These are phyloP conservation scores for Tetheella fluctuosa DNA, from an alignment of 2,888 invertebrate genomes.

Conservation along the genomic window DNA sequence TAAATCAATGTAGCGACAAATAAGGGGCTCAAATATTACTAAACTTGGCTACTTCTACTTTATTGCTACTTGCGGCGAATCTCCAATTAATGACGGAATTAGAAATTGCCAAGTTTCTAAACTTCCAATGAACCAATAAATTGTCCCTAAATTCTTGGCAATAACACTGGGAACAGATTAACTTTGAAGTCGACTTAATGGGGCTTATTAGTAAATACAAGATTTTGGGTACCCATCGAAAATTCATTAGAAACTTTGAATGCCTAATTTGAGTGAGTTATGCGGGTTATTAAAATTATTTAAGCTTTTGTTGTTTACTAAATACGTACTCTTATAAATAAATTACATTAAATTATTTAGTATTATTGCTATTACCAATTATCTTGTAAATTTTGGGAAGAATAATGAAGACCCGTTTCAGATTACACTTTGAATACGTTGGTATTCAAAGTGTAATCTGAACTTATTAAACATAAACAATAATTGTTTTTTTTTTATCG, in stretches of 20 bases:
- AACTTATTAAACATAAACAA: not conserved
- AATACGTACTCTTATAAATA: not conserved
- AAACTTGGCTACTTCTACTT: constrained; percentile 60
- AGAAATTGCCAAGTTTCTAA: constrained; percentile 58
- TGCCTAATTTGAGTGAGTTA: constrained; percentile 15
- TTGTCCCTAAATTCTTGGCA: constrained; percentile 49
- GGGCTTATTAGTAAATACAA: constrained; percentile 35
- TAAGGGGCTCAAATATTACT: constrained; percentile 62
- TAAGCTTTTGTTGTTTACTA: not conserved
- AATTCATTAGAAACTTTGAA: constrained; percentile 20
- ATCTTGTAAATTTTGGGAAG: too few relatives aligned
- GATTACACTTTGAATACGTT: too few relatives aligned
- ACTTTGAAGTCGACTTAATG: constrained; percentile 45
- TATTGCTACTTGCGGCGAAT: constrained; percentile 52
- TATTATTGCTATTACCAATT: too few relatives aligned
- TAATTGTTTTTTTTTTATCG: not conserved
- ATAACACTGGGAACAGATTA: constrained; percentile 38
- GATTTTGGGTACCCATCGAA: constrained; percentile 14
- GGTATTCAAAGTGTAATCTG: too few relatives aligned
- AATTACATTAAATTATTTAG: too few relatives aligned
- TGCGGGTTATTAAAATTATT: not conserved
- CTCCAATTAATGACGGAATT: constrained; percentile 69
- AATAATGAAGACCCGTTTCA: too few relatives aligned
- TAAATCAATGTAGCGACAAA: constrained; percentile 65
- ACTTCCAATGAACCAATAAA: constrained; percentile 57